Base-by-base conservation (phyloP, 2,113 vertebrate genomes). In the Smithornis capensis region DNA sequence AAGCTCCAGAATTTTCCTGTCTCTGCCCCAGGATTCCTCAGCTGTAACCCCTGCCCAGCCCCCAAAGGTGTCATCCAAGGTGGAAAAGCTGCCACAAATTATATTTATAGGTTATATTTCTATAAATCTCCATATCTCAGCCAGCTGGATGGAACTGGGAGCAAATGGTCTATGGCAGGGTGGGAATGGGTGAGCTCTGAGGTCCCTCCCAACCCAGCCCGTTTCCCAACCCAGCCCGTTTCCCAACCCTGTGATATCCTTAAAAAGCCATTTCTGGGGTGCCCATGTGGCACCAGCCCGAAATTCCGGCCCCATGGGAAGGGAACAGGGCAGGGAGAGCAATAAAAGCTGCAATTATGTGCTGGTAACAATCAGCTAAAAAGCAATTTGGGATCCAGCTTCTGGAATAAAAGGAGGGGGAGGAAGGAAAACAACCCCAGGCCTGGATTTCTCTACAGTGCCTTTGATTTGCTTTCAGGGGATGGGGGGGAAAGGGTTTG, bases 101-200 rank as follows among this genome's bases (percentile, higher is more conserved):
- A 22, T 25, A 24, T 2, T 24, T 33, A 4, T 3, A 49, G 62
- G 27, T 3, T n/a, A n/a, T n/a, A n/a, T n/a, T n/a, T n/a, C n/a
- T n/a, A n/a, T n/a, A n/a, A n/a, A 6, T 1, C 5, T 0, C 2
- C 2, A 10, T 8, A 2, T 2, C 55, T 35, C 12, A 44, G 31
- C 18, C 33, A 10, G 40, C 19, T 6, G 76, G 55, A 9, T 3
- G 40, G 29, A 16, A 50, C 25, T 57, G 85, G 85, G 10, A 40
- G 8, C 29, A 35, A 7, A 40, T n/a, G n/a, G n/a, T 24, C 19
- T 29, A 25, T 0, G 12, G 56, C 14, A 29, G 2, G 19, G 2
- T 24, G 47, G 33, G 28, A 38, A 2, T 0, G 2, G 45, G 7
- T 0, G 42, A 35, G 40, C 21, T 71, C 47, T 31, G 17, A n/a